Percentiles rank a stretch among this genome's conserved stretches.
phyloP scores from a whole-genome alignment of 2,113 vertebrate genomes.

The Bufo bufo region DNA sequence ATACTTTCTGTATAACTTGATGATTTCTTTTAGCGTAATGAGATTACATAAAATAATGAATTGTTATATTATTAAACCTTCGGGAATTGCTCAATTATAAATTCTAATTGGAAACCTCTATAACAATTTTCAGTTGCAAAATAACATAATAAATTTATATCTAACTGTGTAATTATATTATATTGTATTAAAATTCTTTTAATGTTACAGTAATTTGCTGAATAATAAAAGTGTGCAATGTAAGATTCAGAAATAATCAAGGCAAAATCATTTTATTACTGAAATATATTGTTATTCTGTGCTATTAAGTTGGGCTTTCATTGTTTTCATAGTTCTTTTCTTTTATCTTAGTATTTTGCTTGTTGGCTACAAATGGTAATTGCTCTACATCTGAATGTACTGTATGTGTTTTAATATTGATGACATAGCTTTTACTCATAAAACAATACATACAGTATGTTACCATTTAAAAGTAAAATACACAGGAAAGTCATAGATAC shows the following conservation, averaged over 20 bases:
- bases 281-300: constrained; percentile 33
- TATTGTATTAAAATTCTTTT: constrained; percentile 54
- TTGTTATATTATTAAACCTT: constrained; percentile 53
- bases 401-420: background rate
- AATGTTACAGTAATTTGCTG: constrained; percentile 55
- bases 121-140: constrained; percentile 55
- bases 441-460: background rate
- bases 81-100: constrained; percentile 57
- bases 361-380: background rate
- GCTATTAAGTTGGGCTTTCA: background rate
- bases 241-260: constrained; percentile 53
- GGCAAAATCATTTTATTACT: constrained; percentile 50
- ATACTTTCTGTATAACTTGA: constrained; percentile 31
- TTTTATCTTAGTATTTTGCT: background rate
- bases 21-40: constrained; percentile 43
- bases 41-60: constrained; percentile 49
- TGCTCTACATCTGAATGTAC: background rate
- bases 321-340: constrained; percentile 45
- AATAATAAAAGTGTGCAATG: constrained; percentile 53
- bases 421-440: background rate
- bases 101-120: constrained; percentile 55
- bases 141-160: constrained; percentile 58
- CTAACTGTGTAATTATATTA: constrained; percentile 54
- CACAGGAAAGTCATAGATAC: background rate
- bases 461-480: background rate